Evolutionary conservation across 2,113 vertebrate genomes (phyloP).

Genomic region (Varanus salvator): DNA sequence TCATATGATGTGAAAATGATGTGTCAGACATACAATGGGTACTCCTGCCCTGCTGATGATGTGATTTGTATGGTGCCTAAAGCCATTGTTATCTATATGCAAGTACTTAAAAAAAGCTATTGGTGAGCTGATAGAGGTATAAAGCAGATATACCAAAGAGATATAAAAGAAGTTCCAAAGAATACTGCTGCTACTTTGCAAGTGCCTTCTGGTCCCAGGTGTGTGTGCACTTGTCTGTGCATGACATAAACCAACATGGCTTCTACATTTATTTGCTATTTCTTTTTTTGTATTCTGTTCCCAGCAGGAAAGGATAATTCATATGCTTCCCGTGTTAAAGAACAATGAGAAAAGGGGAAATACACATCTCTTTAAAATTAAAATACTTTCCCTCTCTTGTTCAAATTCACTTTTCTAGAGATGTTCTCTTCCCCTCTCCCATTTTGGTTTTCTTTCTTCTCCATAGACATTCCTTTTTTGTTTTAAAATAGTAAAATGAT

Average conservation of each 20-base stretch:
- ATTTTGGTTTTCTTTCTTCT: background rate
- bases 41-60: slow-evolving; percentile 13
- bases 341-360: background rate
- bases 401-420: background rate
- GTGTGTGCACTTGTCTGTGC: background rate
- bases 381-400: background rate
- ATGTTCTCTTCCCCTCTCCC: too few species aligned
- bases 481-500: background rate
- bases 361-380: background rate
- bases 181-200: slow-evolving; percentile 22
- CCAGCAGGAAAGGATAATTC: background rate
- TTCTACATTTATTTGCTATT: background rate
- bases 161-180: too few species aligned
- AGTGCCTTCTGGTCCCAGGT: slow-evolving; percentile 14
- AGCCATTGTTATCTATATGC: slow-evolving; percentile 34
- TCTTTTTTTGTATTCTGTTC: background rate
- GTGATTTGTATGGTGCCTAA: slow-evolving; percentile 15
- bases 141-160: background rate
- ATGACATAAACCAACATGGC: background rate
- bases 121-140: slow-evolving; percentile 17
- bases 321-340: background rate
- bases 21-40: slow-evolving; percentile 33
- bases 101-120: slow-evolving; percentile 37
- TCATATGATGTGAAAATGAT: slow-evolving; percentile 56
- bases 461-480: background rate